phyloP scores from a whole-genome alignment of 1,140 invertebrate genomes.

The Drosophila sechellia region DNA sequence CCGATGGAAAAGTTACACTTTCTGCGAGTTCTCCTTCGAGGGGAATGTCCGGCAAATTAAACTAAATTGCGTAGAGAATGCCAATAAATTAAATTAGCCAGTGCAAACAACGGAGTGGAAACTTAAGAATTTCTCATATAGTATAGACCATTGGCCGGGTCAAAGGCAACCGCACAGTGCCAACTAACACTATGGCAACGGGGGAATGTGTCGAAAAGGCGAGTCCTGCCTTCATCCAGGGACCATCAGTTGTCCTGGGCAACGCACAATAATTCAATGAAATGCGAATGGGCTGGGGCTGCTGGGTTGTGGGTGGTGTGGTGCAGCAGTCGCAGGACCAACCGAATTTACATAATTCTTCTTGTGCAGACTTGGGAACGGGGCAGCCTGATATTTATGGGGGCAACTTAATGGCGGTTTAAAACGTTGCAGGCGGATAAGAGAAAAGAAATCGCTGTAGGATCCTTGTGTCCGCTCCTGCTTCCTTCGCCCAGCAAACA shows the following conservation, averaged over 20 bases:
- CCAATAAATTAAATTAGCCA: constrained; percentile 47
- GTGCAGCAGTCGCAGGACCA: constrained; percentile 54
- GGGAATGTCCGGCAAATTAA: constrained; percentile 28
- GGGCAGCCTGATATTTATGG: constrained; percentile 73
- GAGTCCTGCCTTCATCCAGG: neutral
- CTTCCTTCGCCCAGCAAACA: neutral
- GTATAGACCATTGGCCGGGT: constrained; percentile 6
- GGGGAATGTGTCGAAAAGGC: constrained; percentile 19
- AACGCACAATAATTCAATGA: constrained; percentile 61
- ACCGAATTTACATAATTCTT: constrained; percentile 80
- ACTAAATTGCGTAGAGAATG: constrained; percentile 33
- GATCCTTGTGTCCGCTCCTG: constrained; percentile 16
- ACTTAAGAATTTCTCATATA: constrained; percentile 25
- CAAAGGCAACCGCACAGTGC: constrained; percentile 27
- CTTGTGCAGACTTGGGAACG: constrained; percentile 4
- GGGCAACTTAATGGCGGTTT: constrained; percentile 77
- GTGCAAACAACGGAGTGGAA: constrained; percentile 15
- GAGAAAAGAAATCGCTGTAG: constrained; percentile 49
- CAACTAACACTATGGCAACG: constrained; percentile 34
- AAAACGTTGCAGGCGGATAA: constrained; percentile 63
- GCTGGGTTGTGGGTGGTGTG: constrained; percentile 5
- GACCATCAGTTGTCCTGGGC: constrained; percentile 27
- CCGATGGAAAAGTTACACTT: constrained; percentile 30
- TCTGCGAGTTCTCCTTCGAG: too few relatives aligned
- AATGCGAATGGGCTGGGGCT: constrained; percentile 18